Percentiles rank a stretch among this genome's conserved stretches.
These are phyloP conservation scores for Propsilocerus akamusi DNA, from an alignment of 1,140 invertebrate species.

Conservation along the genomic window DNA sequence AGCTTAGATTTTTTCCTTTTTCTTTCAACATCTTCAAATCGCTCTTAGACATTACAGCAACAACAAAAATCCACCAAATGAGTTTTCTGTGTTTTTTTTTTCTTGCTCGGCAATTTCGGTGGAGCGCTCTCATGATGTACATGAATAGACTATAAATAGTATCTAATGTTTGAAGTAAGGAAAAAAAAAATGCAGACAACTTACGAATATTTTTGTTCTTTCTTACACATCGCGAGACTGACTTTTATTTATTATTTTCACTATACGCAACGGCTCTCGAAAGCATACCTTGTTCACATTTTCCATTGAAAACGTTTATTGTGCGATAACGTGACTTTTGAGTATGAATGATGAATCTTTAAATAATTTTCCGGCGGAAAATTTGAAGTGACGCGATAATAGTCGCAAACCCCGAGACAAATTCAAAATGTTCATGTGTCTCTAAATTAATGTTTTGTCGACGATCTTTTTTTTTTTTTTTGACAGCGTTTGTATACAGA, in stretches of 20 bases:
- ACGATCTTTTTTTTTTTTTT: too few relatives aligned
- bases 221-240: not conserved
- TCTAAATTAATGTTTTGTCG: too few relatives aligned
- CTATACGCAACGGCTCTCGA: not conserved
- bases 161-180: too few relatives aligned
- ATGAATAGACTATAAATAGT: constrained; percentile 2
- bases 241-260: not conserved
- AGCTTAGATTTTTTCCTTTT: not conserved
- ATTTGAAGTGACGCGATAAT: not conserved
- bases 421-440: too few relatives aligned
- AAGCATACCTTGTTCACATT: not conserved
- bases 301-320: too few relatives aligned
- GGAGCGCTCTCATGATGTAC: constrained; percentile 1
- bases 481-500: too few relatives aligned
- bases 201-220: not conserved
- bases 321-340: too few relatives aligned
- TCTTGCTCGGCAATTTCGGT: not conserved
- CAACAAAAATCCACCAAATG: not conserved
- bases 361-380: not conserved
- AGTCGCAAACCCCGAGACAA: too few relatives aligned
- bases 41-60: not conserved
- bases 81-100: not conserved
- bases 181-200: constrained; percentile 2
- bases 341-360: not conserved
- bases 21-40: not conserved